Base-by-base conservation (phyloP, 2,113 vertebrate species). In the Sorex fumeus region DNA sequence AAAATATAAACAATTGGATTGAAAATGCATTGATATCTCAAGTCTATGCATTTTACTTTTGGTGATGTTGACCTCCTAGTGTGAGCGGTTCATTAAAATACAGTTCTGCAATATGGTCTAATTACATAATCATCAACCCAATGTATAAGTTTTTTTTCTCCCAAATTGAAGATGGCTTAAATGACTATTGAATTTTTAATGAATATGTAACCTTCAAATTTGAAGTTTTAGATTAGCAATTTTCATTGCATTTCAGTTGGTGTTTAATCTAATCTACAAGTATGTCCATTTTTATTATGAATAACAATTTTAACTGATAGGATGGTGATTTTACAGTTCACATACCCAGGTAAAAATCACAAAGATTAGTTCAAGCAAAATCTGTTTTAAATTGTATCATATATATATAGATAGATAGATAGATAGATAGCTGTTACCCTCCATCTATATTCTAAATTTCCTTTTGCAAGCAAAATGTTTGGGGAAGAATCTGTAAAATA, bases 341-440 rank as follows among this genome's bases (percentile, higher is more conserved):
- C 6, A 67, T 11, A 81, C 40, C n/a, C 23, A 57, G 78, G 11
- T 50, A 72, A 95, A 80, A 74, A 57, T 28, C 74, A 18, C 12
- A 36, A 5, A 88, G 30, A 43, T 53, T 21, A 82, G 82, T 70
- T 85, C 19, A 93, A 62, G 19, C 19, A 43, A 89, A 92, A 71
- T 88, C n/a, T 25, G 3, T 70, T 93, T 81, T 36, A 57, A 87
- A 28, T 19, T 25, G 3, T 34, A 67, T 36, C 67, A 16, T 62
- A 72, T n/a, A n/a, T n/a, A n/a, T n/a, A n/a, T n/a, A n/a, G n/a
- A n/a, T n/a, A n/a, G n/a, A n/a, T n/a, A n/a, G n/a, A n/a, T n/a
- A n/a, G n/a, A n/a, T n/a, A n/a, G n/a, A n/a, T n/a, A 50, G 21
- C 15, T 53, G n/a, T 3, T 27, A 27, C 11, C 40, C 6, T 70